A percentile compares a stretch with the other conserved stretches of the same genome.
These are phyloP conservation scores for Heliconius sara DNA, from an alignment of 2,888 invertebrate genomes.

Conservation along the genomic window DNA sequence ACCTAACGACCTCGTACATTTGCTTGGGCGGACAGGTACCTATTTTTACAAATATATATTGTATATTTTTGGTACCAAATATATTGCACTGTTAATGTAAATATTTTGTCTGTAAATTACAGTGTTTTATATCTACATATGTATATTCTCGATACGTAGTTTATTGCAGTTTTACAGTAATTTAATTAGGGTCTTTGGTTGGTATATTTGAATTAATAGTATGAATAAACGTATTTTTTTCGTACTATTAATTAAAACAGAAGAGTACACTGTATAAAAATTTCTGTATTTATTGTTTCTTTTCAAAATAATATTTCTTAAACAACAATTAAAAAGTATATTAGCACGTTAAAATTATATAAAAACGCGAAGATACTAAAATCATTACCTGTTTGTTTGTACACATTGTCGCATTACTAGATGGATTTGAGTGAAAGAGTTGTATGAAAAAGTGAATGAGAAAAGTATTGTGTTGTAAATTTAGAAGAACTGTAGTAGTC, in stretches of 20 bases:
- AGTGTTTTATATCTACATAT: not conserved
- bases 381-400: no score
- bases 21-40: not conserved
- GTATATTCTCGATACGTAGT: slow-evolving; percentile 7
- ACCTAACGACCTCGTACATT: not conserved
- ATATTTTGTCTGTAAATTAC: slow-evolving; percentile 23
- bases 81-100: slow-evolving; percentile 28
- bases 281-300: no score
- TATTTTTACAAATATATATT: slow-evolving; percentile 22
- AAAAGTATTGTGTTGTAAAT: no score
- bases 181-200: slow-evolving; percentile 4
- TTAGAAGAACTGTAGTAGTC: no score
- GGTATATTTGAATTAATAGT: not conserved
- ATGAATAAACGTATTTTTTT: not conserved
- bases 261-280: not conserved
- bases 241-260: not conserved
- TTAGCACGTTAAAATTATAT: no score
- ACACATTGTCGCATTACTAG: no score
- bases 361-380: no score
- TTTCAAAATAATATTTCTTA: no score
- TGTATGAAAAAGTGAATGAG: no score
- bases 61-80: slow-evolving; percentile 24
- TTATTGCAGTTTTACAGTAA: slow-evolving; percentile 13
- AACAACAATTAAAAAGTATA: no score
- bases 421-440: no score